A percentile compares a stretch with the other conserved stretches of the same genome.
Conservation (phyloP, 2,113 vertebrate genomes). For the Falcunculus frontatus region DNA sequence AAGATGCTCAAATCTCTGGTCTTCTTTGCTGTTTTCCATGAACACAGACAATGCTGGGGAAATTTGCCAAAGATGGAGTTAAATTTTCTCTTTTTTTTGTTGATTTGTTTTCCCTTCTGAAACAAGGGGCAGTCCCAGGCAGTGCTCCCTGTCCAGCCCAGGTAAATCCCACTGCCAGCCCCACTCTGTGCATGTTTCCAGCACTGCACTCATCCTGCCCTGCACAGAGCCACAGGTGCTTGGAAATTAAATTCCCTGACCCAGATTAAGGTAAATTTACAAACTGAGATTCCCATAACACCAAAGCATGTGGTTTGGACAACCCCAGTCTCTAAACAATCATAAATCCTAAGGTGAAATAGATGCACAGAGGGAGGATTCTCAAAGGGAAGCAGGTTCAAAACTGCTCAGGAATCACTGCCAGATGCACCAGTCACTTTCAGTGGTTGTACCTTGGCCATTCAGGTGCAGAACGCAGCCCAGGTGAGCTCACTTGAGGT, state of each 20-base stretch:
- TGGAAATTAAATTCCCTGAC: neutral
- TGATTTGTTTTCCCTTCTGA: neutral
- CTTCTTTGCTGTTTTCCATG: neutral
- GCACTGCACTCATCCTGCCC: neutral
- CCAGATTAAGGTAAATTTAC: neutral
- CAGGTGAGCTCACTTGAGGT: neutral
- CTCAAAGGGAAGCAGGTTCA: neutral
- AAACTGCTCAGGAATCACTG: neutral
- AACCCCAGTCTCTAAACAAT: neutral
- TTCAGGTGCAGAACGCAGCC: neutral
- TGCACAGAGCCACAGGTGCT: neutral
- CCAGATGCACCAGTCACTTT: neutral
- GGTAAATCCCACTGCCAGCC: neutral
- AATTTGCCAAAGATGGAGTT: neutral
- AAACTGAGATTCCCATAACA: neutral
- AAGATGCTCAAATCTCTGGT: slow-evolving; percentile 11
- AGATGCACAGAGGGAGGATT: neutral
- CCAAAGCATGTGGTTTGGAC: neutral
- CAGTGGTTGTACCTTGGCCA: neutral
- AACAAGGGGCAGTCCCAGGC: neutral
- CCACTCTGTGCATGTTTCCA: neutral
- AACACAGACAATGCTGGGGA: neutral
- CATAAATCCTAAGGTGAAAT: neutral
- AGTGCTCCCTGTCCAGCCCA: neutral
- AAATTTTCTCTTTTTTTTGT: neutral